Percentiles rank a stretch among this genome's conserved stretches.
phyloP scores from a whole-genome alignment of 2,797 vertebrate species.

The Gambusia yucatana region DNA sequence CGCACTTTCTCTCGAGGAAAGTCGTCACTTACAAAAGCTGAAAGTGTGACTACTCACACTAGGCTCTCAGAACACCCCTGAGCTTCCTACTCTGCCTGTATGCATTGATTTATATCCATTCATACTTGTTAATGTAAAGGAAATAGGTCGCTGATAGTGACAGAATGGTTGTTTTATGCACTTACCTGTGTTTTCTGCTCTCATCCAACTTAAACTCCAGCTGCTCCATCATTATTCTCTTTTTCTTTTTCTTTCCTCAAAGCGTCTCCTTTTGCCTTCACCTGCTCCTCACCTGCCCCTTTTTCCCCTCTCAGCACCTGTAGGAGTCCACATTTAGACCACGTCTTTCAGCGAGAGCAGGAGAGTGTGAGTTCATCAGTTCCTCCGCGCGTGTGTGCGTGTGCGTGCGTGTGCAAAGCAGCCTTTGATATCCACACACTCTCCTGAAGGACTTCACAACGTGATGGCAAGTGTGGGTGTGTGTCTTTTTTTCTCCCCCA shows the following conservation, averaged over 20 bases:
- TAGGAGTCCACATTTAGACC: constrained; percentile 67
- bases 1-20: constrained; percentile 65
- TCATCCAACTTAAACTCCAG: constrained; percentile 71
- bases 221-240: constrained; percentile 59
- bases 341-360: constrained; percentile 30
- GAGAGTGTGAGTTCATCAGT: constrained; percentile 32
- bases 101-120: constrained; percentile 26
- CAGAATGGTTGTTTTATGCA: not conserved
- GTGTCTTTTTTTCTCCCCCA: constrained; percentile 20
- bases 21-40: constrained; percentile 56
- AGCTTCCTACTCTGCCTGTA: constrained; percentile 22
- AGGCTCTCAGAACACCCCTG: constrained; percentile 14
- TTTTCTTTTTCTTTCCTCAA: constrained; percentile 34
- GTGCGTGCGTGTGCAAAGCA: constrained; percentile 31
- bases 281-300: constrained; percentile 50
- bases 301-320: constrained; percentile 67
- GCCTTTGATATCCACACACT: constrained; percentile 56
- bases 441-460: constrained; percentile 58
- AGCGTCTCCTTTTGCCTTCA: constrained; percentile 40
- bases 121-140: constrained; percentile 7
- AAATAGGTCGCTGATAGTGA: constrained; percentile 17
- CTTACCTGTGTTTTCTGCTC: constrained; percentile 72
- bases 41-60: constrained; percentile 43
- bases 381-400: not conserved
- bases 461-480: constrained; percentile 56